Evolutionary conservation across 1,140 invertebrate species (phyloP).

Genomic region (Bradynema listronoti): DNA sequence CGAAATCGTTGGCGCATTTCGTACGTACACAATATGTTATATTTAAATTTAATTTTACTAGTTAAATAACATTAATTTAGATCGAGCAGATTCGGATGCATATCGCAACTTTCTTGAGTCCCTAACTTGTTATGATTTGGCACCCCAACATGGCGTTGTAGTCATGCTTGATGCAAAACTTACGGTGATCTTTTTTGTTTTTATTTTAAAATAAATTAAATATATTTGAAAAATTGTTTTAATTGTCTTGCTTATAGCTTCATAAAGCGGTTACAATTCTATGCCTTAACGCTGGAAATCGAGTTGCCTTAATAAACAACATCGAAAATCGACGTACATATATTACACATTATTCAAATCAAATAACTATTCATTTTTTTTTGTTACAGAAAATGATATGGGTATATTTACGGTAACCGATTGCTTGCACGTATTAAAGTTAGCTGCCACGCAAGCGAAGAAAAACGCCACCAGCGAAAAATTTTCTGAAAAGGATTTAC

Average conservation of each 20-base stretch:
- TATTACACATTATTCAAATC: background rate
- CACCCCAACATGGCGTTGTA: conserved; percentile 38
- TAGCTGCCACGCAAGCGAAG: conserved; percentile 8
- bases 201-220: background rate
- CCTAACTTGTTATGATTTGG: conserved; percentile 38
- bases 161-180: conserved; percentile 32
- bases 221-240: background rate
- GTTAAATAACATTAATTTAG: too few species aligned
- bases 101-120: conserved; percentile 39
- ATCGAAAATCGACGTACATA: conserved; percentile 14
- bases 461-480: conserved; percentile 3
- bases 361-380: background rate
- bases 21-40: too few species aligned
- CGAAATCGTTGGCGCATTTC: conserved; percentile 37
- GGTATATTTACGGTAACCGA: conserved; percentile 39
- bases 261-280: conserved; percentile 27
- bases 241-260: conserved; percentile 19
- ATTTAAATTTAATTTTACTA: too few species aligned
- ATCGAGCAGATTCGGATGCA: conserved; percentile 27
- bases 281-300: conserved; percentile 14
- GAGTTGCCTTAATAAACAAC: conserved; percentile 21
- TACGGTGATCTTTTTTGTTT: conserved; percentile 7
- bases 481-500: conserved; percentile 13
- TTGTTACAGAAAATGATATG: conserved; percentile 15
- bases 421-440: conserved; percentile 24